Conservation (phyloP, 2,888 invertebrate species). For the Aleiodes testaceus region DNA sequence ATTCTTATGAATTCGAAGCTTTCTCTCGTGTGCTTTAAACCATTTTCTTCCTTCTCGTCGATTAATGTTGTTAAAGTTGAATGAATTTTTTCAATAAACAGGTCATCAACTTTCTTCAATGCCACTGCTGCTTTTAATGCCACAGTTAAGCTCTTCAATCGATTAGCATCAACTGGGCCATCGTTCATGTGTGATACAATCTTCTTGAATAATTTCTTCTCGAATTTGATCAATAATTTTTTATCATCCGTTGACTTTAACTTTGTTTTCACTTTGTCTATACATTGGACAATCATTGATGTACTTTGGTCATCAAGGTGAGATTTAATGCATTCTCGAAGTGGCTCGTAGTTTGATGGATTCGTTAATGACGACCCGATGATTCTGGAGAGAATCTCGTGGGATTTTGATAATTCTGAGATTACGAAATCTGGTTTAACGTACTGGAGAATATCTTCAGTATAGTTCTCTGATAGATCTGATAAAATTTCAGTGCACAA, state of each 20-base stretch:
- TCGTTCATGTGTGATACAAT: conserved; percentile 51
- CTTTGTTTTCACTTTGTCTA: conserved; percentile 58
- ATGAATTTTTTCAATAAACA: conserved; percentile 52
- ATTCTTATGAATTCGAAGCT: conserved; percentile 55
- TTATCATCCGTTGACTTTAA: conserved; percentile 54
- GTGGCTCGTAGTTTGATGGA: conserved; percentile 48
- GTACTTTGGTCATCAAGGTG: conserved; percentile 43
- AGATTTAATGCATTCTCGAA: conserved; percentile 50
- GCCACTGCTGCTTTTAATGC: conserved; percentile 55
- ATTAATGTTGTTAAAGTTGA: conserved; percentile 54
- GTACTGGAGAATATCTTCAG: conserved; percentile 57
- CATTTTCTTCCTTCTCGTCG: conserved; percentile 52
- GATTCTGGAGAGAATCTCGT: conserved; percentile 50
- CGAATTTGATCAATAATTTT: conserved; percentile 55
- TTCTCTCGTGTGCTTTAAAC: conserved; percentile 48
- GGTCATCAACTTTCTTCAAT: conserved; percentile 51
- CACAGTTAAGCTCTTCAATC: conserved; percentile 59
- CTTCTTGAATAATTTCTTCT: conserved; percentile 56
- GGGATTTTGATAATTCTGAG: conserved; percentile 51
- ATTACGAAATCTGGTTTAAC: conserved; percentile 55
- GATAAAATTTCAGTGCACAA: conserved; percentile 55
- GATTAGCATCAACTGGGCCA: conserved; percentile 50
- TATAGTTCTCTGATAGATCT: conserved; percentile 59
- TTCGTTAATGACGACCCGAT: conserved; percentile 58
- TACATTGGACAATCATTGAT: conserved; percentile 57